Conservation (phyloP, 2,888 invertebrate species). For the Caprella mutica region DNA sequence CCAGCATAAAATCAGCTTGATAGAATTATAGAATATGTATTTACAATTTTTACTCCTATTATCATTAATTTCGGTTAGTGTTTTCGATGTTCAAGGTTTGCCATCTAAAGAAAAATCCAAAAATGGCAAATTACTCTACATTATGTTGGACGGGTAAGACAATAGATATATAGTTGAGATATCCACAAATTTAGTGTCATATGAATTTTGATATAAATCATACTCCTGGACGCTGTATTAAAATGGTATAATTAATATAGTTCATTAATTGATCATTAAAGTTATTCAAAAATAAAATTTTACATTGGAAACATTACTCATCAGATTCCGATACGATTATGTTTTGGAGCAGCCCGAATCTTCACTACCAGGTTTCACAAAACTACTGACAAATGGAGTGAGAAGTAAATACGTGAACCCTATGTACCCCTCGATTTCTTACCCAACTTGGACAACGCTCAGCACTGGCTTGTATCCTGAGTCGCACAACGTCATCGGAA, state of each 20-base stretch:
- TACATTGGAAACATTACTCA: background rate
- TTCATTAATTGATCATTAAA: background rate
- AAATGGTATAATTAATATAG: too few relatives aligned
- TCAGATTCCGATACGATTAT: slow-evolving; percentile 27
- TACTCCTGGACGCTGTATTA: background rate
- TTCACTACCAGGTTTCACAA: slow-evolving; percentile 20
- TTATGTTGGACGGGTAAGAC: slow-evolving; percentile 7
- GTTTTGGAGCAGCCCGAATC: slow-evolving; percentile 12
- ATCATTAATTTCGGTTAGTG: too few relatives aligned
- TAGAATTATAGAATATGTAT: too few relatives aligned
- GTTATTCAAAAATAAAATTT: background rate
- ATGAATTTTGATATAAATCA: background rate
- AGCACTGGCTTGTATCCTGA: slow-evolving; percentile 38
- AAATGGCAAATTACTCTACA: slow-evolving; percentile 10
- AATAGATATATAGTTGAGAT: background rate
- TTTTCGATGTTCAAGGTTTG: too few relatives aligned
- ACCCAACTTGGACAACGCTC: slow-evolving; percentile 38
- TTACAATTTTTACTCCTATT: too few relatives aligned
- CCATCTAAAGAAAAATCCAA: too few relatives aligned
- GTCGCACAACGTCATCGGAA: slow-evolving; percentile 41
- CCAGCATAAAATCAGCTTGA: too few relatives aligned
- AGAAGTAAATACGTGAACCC: slow-evolving; percentile 38
- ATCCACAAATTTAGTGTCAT: background rate
- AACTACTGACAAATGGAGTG: slow-evolving; percentile 35
- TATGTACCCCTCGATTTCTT: slow-evolving; percentile 37